Conservation (phyloP, 2,113 vertebrate species). For the Gallinago media region DNA sequence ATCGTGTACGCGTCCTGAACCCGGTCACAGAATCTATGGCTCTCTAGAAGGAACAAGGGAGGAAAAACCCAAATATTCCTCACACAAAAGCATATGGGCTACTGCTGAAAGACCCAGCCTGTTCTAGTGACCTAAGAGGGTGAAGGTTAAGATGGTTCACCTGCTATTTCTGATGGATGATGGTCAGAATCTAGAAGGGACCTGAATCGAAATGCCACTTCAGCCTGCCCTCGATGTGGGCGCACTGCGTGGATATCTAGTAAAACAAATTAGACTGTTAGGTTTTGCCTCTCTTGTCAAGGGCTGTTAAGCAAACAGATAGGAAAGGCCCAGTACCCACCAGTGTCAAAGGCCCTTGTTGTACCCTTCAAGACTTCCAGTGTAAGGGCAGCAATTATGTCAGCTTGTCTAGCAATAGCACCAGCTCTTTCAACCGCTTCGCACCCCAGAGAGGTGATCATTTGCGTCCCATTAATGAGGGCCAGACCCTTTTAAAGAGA, state of each 20-base stretch:
- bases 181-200: constrained; percentile 97
- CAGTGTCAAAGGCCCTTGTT: constrained; percentile 96
- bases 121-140: background rate
- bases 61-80: background rate
- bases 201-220: constrained; percentile 94
- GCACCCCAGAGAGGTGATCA: constrained; percentile 97
- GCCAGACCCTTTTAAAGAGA: constrained; percentile 87
- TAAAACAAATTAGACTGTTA: background rate
- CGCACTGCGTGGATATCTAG: constrained; percentile 92
- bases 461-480: constrained; percentile 97
- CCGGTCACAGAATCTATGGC: constrained; percentile 94
- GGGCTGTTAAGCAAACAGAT: background rate
- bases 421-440: constrained; percentile 93
- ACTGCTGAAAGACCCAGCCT: background rate
- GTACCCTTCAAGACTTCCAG: constrained; percentile 97
- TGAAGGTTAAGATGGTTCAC: constrained; percentile 67
- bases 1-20: constrained; percentile 98
- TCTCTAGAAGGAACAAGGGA: constrained; percentile 80
- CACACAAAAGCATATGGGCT: background rate
- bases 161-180: constrained; percentile 97
- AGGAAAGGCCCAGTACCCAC: constrained; percentile 71
- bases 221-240: constrained; percentile 92
- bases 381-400: constrained; percentile 94
- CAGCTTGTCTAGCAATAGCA: constrained; percentile 92
- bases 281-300: background rate